Evolutionary conservation across 2,113 vertebrate species (phyloP).

Genomic region (Lutjanus erythropterus): DNA sequence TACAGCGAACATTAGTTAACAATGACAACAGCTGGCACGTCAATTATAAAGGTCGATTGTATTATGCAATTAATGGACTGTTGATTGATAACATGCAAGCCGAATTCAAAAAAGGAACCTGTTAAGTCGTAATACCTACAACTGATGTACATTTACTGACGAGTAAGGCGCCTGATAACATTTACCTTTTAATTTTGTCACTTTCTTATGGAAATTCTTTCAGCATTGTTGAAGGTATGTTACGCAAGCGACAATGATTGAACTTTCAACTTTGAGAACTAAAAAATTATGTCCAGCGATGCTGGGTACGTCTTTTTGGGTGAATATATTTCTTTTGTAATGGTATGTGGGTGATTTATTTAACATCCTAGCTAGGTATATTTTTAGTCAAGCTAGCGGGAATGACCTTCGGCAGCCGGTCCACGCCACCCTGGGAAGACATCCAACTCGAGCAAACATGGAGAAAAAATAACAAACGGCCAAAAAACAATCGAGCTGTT

Average conservation of each 20-base stretch:
- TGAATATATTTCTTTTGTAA: neutral
- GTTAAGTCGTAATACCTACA: accelerated
- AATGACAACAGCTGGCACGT: neutral
- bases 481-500: neutral
- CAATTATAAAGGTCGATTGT: neutral
- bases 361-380: neutral
- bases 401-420: conserved; percentile 79
- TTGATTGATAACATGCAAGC: neutral
- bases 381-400: conserved; percentile 17
- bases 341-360: neutral
- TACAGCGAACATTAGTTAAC: neutral
- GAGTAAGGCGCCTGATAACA: accelerated
- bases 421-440: conserved; percentile 58
- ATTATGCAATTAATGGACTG: accelerated
- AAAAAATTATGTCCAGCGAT: neutral
- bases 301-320: neutral
- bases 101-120: neutral
- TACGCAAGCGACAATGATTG: neutral
- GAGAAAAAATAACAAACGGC: conserved; percentile 38
- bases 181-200: neutral
- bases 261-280: neutral
- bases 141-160: accelerated
- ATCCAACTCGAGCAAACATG: conserved; percentile 72
- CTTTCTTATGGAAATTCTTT: neutral
- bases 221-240: neutral